A percentile compares a stretch with the other conserved stretches of the same genome.
Conservation (phyloP, 2,113 vertebrate genomes). For the Esox niger region DNA sequence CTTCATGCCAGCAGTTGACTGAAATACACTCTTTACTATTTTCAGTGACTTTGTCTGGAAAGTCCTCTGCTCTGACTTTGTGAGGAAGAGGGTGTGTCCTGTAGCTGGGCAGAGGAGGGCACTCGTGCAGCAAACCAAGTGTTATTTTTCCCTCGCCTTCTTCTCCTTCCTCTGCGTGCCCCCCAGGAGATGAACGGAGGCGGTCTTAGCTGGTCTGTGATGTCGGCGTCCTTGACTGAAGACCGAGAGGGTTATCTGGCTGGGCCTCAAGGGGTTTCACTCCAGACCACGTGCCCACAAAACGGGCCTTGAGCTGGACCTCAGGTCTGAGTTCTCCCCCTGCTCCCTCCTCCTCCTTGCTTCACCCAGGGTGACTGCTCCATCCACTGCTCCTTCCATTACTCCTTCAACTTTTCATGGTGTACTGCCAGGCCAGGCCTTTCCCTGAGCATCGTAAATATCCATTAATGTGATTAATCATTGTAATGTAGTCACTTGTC, state of each 20-base stretch:
- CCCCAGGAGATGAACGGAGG: neutral
- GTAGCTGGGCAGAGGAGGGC: slow-evolving; percentile 32
- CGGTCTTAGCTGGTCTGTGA: slow-evolving; percentile 1
- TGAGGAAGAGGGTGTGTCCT: slow-evolving; percentile 14
- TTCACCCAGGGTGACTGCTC: slow-evolving; percentile 25
- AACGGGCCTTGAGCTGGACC: neutral
- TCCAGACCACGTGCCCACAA: neutral
- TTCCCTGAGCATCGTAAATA: slow-evolving; percentile 34
- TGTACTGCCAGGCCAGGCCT: slow-evolving; percentile 12
- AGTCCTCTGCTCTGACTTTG: slow-evolving; percentile 61
- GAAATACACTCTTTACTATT: slow-evolving; percentile 41
- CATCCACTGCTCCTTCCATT: slow-evolving; percentile 23
- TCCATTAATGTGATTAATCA: slow-evolving; percentile 55
- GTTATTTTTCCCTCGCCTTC: slow-evolving; percentile 22
- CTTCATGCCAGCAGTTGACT: slow-evolving; percentile 38
- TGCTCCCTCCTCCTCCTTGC: neutral
- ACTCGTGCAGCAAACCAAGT: slow-evolving; percentile 58
- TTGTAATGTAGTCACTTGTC: slow-evolving; percentile 44
- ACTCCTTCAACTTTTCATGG: too few relatives aligned
- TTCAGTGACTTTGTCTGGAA: slow-evolving; percentile 34
- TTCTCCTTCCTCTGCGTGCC: neutral
- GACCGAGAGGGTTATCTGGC: neutral
- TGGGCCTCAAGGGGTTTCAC: neutral
- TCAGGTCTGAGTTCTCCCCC: neutral
- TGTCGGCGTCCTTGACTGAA: slow-evolving; percentile 8